phyloP scores from a whole-genome alignment of 2,113 vertebrate genomes.

The Brachyistius frenatus region DNA sequence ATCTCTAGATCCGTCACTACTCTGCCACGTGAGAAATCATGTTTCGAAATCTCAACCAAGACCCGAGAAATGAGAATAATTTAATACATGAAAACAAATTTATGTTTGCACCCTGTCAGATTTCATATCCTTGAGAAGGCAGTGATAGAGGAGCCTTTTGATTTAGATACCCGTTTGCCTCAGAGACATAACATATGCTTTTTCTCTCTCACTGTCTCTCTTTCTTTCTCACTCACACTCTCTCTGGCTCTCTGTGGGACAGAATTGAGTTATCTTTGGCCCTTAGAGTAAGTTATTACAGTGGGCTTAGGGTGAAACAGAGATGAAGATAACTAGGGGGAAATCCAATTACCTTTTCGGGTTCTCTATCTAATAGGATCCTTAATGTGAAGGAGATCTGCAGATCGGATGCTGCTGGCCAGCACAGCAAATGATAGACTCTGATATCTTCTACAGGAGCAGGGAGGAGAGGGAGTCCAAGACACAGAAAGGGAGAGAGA shows the following conservation, averaged over 20 bases:
- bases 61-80: conserved; percentile 87
- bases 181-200: conserved; percentile 96
- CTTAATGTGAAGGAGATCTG: conserved; percentile 99
- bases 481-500: conserved; percentile 70
- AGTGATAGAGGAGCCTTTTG: conserved; percentile 91
- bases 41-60: conserved; percentile 50
- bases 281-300: conserved; percentile 99
- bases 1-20: background rate
- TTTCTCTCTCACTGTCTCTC: conserved; percentile 49
- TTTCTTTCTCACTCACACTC: conserved; percentile 41
- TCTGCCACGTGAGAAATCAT: conserved; percentile 13
- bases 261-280: conserved; percentile 98
- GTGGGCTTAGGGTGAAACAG: conserved; percentile 93
- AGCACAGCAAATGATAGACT: conserved; percentile 75
- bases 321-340: conserved; percentile 99
- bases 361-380: conserved; percentile 99
- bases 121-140: conserved; percentile 90
- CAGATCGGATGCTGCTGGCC: conserved; percentile 83
- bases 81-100: conserved; percentile 95
- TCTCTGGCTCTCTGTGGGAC: conserved; percentile 74
- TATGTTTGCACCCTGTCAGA: conserved; percentile 94
- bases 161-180: conserved; percentile 94
- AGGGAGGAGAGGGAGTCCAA: conserved; percentile 37
- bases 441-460: conserved; percentile 69
- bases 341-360: conserved; percentile 99